A percentile compares a stretch with the other conserved stretches of the same genome.
Conservation (phyloP, 2,797 vertebrate species). For the Petrocephalus schoutedeni region DNA sequence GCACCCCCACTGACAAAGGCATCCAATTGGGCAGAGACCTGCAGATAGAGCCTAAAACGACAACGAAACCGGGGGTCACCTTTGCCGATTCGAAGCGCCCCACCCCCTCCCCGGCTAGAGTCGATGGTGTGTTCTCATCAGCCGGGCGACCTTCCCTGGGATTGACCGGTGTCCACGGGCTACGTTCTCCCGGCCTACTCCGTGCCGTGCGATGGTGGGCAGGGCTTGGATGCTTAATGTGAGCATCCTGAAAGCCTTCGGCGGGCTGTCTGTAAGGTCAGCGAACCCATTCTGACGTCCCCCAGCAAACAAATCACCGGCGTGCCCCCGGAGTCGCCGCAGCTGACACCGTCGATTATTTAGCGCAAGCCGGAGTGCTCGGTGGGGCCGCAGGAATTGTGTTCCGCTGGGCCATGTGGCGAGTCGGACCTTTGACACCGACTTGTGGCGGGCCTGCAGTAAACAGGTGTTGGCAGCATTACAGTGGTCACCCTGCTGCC, state of each 20-base stretch:
- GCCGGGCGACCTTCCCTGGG: slow-evolving; percentile 15
- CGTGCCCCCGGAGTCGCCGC: slow-evolving; percentile 38
- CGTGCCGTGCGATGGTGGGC: neutral
- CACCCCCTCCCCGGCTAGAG: neutral
- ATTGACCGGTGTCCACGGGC: neutral
- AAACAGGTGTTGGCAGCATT: slow-evolving; percentile 34
- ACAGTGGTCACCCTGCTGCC: slow-evolving; percentile 29
- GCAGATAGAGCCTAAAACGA: neutral
- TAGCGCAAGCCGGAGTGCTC: slow-evolving; percentile 42
- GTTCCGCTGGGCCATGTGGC: slow-evolving; percentile 45
- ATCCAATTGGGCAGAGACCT: neutral
- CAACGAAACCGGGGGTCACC: neutral
- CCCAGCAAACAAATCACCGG: slow-evolving; percentile 49
- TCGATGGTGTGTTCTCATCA: slow-evolving; percentile 1
- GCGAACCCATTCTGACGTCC: slow-evolving; percentile 50
- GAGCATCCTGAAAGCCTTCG: slow-evolving; percentile 33
- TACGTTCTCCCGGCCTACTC: neutral
- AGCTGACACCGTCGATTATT: slow-evolving; percentile 51
- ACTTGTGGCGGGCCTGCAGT: slow-evolving; percentile 37
- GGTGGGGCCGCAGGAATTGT: slow-evolving; percentile 45
- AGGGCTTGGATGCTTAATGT: slow-evolving; percentile 9
- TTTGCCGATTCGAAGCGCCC: neutral
- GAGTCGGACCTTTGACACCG: slow-evolving; percentile 41
- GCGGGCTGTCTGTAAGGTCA: slow-evolving; percentile 47
- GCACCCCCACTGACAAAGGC: slow-evolving; percentile 2